phyloP scores from a whole-genome alignment of 2,888 invertebrate genomes.

The Melanargia galathea region DNA sequence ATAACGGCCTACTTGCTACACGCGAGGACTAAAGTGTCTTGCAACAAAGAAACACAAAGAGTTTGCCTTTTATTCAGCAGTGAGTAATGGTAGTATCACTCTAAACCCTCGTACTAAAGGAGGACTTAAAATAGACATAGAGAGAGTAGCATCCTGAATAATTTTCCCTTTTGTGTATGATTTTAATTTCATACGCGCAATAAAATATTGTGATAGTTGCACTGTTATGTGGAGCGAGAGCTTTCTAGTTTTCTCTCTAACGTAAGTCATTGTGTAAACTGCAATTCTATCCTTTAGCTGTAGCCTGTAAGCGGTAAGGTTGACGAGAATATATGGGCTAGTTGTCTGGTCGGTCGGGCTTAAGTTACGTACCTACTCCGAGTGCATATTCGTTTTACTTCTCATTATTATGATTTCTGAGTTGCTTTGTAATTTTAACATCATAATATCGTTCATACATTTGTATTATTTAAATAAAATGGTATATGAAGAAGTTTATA shows the following conservation, averaged over 20 bases:
- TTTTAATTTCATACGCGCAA: conserved; percentile 24
- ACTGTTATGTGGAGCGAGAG: conserved; percentile 17
- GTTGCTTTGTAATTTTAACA: conserved; percentile 8
- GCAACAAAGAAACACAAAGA: conserved; percentile 39
- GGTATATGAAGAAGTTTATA: neutral
- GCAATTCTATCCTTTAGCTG: conserved; percentile 28
- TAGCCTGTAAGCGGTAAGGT: conserved; percentile 37
- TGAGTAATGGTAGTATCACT: conserved; percentile 37
- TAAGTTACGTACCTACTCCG: conserved; percentile 59
- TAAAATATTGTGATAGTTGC: conserved; percentile 28
- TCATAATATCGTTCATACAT: neutral
- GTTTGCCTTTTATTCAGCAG: conserved; percentile 38
- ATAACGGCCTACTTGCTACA: conserved; percentile 26
- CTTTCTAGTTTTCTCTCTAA: conserved; percentile 18
- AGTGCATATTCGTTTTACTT: conserved; percentile 32
- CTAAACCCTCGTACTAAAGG: conserved; percentile 34
- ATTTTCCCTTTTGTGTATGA: conserved; percentile 27
- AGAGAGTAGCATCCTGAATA: conserved; percentile 29
- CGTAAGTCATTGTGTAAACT: conserved; percentile 27
- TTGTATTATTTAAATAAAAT: neutral
- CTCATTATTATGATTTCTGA: conserved; percentile 25
- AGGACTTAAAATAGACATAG: conserved; percentile 32
- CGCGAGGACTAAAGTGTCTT: conserved; percentile 33
- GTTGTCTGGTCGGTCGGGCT: conserved; percentile 58
- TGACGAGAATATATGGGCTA: conserved; percentile 62